phyloP scores from a whole-genome alignment of 2,797 vertebrate genomes.

The Nyctalus aviator region DNA sequence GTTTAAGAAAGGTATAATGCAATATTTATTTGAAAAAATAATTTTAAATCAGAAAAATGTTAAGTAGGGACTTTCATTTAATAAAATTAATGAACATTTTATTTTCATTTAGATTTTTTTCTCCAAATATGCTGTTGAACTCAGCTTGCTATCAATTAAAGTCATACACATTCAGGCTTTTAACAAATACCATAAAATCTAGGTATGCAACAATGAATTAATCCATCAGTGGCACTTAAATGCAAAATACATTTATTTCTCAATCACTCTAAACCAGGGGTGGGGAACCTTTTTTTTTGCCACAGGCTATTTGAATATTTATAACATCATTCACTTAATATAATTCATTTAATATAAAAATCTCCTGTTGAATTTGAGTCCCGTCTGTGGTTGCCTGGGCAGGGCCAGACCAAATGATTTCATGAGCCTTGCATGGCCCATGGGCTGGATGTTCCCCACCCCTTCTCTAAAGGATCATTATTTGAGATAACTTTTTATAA shows the following conservation, averaged over 20 bases:
- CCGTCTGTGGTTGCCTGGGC: too few relatives aligned
- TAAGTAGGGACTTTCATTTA: slow-evolving; percentile 9
- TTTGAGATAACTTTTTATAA: not conserved
- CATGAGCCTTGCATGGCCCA: too few relatives aligned
- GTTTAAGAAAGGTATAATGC: not conserved
- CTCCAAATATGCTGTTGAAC: not conserved
- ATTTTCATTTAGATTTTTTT: slow-evolving; percentile 32
- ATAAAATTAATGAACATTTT: slow-evolving; percentile 11
- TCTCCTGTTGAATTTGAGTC: too few relatives aligned
- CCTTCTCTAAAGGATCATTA: not conserved
- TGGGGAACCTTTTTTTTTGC: too few relatives aligned
- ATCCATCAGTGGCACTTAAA: not conserved
- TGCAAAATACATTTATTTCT: slow-evolving; percentile 18
- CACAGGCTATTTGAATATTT: too few relatives aligned
- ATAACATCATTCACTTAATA: too few relatives aligned
- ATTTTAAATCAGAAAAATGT: slow-evolving; percentile 27
- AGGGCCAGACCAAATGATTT: too few relatives aligned
- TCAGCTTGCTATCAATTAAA: slow-evolving; percentile 27
- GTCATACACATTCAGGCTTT: not conserved
- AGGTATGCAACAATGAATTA: not conserved
- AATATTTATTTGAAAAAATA: slow-evolving; percentile 17
- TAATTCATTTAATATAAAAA: too few relatives aligned
- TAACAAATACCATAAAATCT: not conserved
- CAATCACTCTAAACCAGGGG: not conserved
- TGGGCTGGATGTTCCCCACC: too few relatives aligned